phyloP scores from a whole-genome alignment of 2,113 vertebrate genomes.

The Ailurus styani region DNA sequence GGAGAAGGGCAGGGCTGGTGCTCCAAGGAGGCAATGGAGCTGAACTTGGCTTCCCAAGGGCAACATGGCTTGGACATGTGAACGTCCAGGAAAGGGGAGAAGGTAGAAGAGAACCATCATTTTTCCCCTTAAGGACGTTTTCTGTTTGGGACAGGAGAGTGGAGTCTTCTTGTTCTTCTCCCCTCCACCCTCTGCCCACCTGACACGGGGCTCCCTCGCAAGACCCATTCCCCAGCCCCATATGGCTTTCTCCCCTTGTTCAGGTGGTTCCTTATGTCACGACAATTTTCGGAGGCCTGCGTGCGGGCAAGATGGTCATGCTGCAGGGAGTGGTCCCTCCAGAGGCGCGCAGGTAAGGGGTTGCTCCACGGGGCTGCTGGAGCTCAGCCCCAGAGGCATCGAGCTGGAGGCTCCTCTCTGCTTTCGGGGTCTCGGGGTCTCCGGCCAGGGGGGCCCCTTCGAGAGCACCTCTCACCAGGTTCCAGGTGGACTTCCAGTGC shows the following conservation, averaged over 20 bases:
- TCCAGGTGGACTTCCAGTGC: slow-evolving; percentile 88
- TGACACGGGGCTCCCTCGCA: neutral
- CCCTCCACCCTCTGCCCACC: neutral
- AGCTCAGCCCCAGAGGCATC: neutral
- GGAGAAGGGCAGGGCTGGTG: neutral
- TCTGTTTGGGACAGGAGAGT: neutral
- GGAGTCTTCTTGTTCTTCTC: neutral
- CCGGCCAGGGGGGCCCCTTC: accelerated
- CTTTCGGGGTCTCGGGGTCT: neutral
- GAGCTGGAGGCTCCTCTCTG: neutral
- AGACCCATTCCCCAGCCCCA: neutral
- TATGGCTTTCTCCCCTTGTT: neutral
- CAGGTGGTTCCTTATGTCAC: slow-evolving; percentile 76
- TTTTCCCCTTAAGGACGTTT: neutral
- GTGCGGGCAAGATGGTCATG: slow-evolving; percentile 71
- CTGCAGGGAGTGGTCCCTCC: slow-evolving; percentile 67
- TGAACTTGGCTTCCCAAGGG: neutral
- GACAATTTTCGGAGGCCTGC: slow-evolving; percentile 76
- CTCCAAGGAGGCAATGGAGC: neutral
- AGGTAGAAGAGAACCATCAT: neutral
- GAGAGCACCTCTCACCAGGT: slow-evolving; percentile 74
- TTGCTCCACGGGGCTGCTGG: neutral
- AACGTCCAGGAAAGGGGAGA: neutral
- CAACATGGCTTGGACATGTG: neutral
- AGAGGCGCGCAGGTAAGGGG: slow-evolving; percentile 30